Percentiles rank a stretch among this genome's conserved stretches.
phyloP scores from a whole-genome alignment of 2,113 vertebrate genomes.

The Stegastes partitus region DNA sequence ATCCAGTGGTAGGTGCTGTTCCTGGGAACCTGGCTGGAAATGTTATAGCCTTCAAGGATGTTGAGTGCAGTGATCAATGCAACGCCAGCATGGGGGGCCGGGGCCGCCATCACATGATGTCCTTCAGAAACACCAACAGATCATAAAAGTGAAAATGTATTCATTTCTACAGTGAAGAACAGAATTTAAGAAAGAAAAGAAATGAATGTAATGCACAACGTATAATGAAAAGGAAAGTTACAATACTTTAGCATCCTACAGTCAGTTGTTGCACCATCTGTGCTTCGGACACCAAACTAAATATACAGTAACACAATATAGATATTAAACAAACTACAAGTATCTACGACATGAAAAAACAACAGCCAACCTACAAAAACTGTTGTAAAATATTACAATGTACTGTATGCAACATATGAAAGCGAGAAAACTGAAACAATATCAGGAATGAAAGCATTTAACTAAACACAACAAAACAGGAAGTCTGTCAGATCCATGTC shows the following conservation, averaged over 20 bases:
- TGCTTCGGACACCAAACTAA: too few species aligned
- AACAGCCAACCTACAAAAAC: not conserved
- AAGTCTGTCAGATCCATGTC: not conserved
- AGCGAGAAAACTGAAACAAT: not conserved
- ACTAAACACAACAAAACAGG: not conserved
- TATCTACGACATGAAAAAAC: not conserved
- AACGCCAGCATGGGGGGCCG: slow-evolving; percentile 92
- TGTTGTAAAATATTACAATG: not conserved
- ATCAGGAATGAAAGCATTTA: not conserved
- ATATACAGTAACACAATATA: too few species aligned
- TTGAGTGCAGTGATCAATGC: slow-evolving; percentile 94
- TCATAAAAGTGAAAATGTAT: not conserved
- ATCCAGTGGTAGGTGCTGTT: slow-evolving; percentile 91
- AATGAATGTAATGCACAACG: too few species aligned
- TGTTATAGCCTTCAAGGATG: slow-evolving; percentile 96
- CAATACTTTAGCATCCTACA: not conserved
- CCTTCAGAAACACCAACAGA: slow-evolving; percentile 80
- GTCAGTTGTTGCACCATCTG: too few species aligned
- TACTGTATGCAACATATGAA: not conserved
- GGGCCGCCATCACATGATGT: slow-evolving; percentile 90
- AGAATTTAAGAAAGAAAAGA: too few species aligned
- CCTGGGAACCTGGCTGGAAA: slow-evolving; percentile 87
- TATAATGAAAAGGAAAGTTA: not conserved
- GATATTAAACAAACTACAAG: too few species aligned
- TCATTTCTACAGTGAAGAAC: not conserved